Base-by-base conservation (phyloP, 2,113 vertebrate species). In the Spheniscus mendiculus region DNA sequence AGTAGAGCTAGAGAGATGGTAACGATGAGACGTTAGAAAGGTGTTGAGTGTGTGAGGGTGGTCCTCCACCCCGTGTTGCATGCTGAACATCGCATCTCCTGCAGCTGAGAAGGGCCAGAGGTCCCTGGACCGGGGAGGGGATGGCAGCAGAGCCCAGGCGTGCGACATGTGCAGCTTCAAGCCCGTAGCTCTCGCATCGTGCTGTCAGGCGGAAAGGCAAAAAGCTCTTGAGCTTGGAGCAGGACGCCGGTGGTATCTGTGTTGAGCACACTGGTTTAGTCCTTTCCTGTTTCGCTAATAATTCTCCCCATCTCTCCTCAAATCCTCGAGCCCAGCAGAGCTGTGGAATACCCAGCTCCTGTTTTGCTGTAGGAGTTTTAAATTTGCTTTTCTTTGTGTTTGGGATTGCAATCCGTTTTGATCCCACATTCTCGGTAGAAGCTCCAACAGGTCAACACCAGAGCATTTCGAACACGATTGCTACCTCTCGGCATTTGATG, bases 161-260 rank as follows among this genome's bases (percentile, higher is more conserved):
- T 3, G 8, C 1, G 5, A 8, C 1, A 2, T 27, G 45, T 30
- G 50, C 62, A 32, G 66, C 47, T 30, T 40, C 18, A 18, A 29
- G 40, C 34, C 34, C 1, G 0, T 20, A 23, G 44, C 21, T 47
- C 63, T 56, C 16, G 19, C 0, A 0, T 27, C 0, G 6, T 18
- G 49, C 30, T 58, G 12, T 30, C 6, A 3, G 32, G 18, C 45
- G 25, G 45, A 32, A 42, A 38, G 38, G 14, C 7, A 44, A 17
- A 58, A 69, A 45, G 12, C 71, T 53, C 44, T n/a, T 29, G 21
- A 38, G 40, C 27, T 58, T 44, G 32, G 45, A 85, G 69, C 32
- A 12, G 27, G 44, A 29, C 0, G 1, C 29, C 32, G 27, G 38
- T 32, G 55, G 15, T 16, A 6, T 27, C 66, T 30, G 16, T 23